Base-by-base conservation (phyloP, 2,888 invertebrate genomes). In the Schrankia costaestrigalis region DNA sequence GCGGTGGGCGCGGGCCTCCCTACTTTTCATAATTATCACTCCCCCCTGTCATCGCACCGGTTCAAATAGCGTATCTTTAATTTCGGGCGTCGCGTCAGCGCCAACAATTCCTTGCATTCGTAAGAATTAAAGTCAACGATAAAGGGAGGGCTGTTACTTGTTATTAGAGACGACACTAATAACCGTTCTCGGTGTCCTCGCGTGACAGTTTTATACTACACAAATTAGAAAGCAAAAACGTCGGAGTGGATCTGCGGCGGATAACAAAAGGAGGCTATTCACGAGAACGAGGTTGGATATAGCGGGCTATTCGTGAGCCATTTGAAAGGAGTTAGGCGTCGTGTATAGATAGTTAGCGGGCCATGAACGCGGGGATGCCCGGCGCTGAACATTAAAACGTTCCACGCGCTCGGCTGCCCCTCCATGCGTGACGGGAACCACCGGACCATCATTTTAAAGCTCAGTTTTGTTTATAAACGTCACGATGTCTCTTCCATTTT, bases 351-450 rank as follows among this genome's bases (percentile, higher is more conserved):
- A 50, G 40, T 50, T 55, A 64, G 42, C 69, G 64, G 68, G 52
- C 66, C 77, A 71, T 76, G 64, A 71, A 67, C 54, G 48, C 36
- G 29, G 21, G 31, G 30, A 26, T 21, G 35, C 31, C 28, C 39
- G 26, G 25, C 26, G 33, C 47, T 45, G 63, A 63, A 78, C 78
- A 82, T 85, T 83, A 82, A 82, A 84, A 78, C 63, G 69, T 81
- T 79, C 76, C 81, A 61, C 77, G 67, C 76, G 73, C 74, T 73
- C 73, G 73, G 59, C 31, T 57, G 53, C 63, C 38, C 43, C 62
- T 36, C 67, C 76, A 74, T 70, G 79, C 82, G 71, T 72, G 54
- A 55, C 45, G 32, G 35, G 40, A 58, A 36, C 46, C 74, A 70
- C 60, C 71, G 70, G 75, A 73, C 78, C 78, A 68, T 76, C 42